These are phyloP conservation scores for Embiotoca jacksoni DNA, from an alignment of 2,113 vertebrate genomes.

Conservation along the genomic window DNA sequence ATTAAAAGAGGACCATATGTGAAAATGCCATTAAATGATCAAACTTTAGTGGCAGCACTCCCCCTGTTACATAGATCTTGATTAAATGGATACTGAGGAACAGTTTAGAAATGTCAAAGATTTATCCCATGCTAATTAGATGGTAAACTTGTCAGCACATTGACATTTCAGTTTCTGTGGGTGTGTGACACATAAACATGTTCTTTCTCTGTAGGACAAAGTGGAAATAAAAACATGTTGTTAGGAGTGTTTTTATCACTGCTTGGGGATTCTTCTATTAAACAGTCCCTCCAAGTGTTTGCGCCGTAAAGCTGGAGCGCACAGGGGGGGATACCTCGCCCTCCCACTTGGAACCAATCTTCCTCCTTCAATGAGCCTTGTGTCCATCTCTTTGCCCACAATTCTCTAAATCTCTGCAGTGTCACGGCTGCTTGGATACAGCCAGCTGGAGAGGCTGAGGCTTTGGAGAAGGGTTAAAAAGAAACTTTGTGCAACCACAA, in stretches of 20 bases:
- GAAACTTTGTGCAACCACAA: conserved; percentile 18
- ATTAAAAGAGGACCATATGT: too few relatives aligned
- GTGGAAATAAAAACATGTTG: conserved; percentile 26
- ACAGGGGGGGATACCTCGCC: conserved; percentile 33
- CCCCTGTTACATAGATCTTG: neutral
- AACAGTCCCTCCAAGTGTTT: conserved; percentile 33
- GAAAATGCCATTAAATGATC: neutral
- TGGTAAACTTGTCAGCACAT: neutral
- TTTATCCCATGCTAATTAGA: neutral
- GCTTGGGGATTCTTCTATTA: neutral
- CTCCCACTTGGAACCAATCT: conserved; percentile 53
- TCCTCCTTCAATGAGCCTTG: conserved; percentile 68
- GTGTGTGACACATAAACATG: neutral
- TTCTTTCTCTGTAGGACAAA: conserved; percentile 15
- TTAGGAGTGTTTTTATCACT: conserved; percentile 18
- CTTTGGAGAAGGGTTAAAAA: conserved; percentile 50
- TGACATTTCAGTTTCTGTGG: conserved; percentile 16
- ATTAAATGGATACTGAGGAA: neutral
- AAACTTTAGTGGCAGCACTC: neutral
- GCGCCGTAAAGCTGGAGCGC: neutral
- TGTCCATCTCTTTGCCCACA: conserved; percentile 70
- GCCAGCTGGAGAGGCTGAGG: conserved; percentile 46
- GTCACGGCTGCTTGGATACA: conserved; percentile 63
- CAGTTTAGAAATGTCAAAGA: neutral
- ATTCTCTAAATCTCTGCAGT: conserved; percentile 70